Conservation (phyloP, 2,113 vertebrate genomes). For the Carassius auratus region DNA sequence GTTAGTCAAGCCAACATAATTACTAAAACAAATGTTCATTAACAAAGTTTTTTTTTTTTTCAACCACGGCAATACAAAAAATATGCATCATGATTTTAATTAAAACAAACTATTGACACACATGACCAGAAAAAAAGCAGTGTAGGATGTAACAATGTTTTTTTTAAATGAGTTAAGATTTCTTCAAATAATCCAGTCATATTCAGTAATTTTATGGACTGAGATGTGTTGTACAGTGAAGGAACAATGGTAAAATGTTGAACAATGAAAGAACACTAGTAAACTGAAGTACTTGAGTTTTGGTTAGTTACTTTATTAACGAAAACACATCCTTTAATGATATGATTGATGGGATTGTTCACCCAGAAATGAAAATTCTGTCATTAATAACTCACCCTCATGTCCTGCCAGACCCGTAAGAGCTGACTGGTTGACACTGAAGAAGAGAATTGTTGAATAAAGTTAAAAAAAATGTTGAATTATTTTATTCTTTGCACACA, state of each 20-base stretch:
- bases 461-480: too few relatives aligned
- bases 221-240: neutral
- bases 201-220: too few relatives aligned
- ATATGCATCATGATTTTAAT: neutral
- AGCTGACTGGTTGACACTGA: too few relatives aligned
- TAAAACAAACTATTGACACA: neutral
- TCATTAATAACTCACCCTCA: too few relatives aligned
- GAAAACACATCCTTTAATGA: neutral
- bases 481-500: too few relatives aligned
- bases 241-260: neutral
- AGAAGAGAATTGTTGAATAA: too few relatives aligned
- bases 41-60: neutral
- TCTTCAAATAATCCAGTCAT: neutral
- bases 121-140: neutral
- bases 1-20: neutral
- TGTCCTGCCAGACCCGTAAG: too few relatives aligned
- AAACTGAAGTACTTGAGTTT: neutral
- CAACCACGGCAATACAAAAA: neutral
- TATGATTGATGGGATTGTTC: too few relatives aligned
- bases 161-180: neutral
- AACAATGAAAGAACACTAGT: too few relatives aligned
- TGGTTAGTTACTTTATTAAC: neutral
- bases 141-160: neutral
- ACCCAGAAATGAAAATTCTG: too few relatives aligned
- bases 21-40: neutral